Evolutionary conservation across 2,888 invertebrate genomes (phyloP), one percentile per base, ranked within the genome.

Genomic region (Carpatolechia fugitivella): DNA sequence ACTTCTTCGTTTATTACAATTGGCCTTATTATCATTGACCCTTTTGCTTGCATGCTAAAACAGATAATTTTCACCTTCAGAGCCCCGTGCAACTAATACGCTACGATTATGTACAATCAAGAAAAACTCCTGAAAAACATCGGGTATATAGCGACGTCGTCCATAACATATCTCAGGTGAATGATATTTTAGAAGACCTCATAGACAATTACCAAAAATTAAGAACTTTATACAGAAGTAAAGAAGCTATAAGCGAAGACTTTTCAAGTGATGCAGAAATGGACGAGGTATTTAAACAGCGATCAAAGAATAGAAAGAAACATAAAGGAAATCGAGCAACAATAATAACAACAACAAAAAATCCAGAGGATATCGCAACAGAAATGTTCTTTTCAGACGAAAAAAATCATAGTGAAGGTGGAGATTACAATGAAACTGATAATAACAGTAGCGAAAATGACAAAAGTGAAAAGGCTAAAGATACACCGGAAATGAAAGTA

Each of bases 121-220:
- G 57, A 67, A 18, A 6, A 38, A 1, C n/a, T 5, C 13, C 24
- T 4, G 6, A 24, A 4, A 33, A 49, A 36, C 13, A 72, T 78
- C 20, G 29, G 8, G 2, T 44, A n/a, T 29, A 44, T 38, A 59
- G 69, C 1, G 78, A 80, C 40, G 74, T 82, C 18, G 69, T 83
- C n/a, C 74, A 67, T 58, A 85, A 86, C 55, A 82, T 85, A 61
- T 70, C 85, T 1, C 58, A 72, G 35, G 80, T 81, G 16, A 84
- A 83, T 59, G 69, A 66, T 48, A 72, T 75, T 14, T 58, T 86
- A 35, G 72, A 81, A 59, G 73, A 80, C 4, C 61, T 86, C 35
- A 76, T 86, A 47, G 62, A 62, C 4, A 81, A 80, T 44, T 85
- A 85, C 58, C 69, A 82, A 59, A 66, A 74, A 31, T 58, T 82